Evolutionary conservation across 2,797 vertebrate species (phyloP).

Genomic region (Martes flavigula): DNA sequence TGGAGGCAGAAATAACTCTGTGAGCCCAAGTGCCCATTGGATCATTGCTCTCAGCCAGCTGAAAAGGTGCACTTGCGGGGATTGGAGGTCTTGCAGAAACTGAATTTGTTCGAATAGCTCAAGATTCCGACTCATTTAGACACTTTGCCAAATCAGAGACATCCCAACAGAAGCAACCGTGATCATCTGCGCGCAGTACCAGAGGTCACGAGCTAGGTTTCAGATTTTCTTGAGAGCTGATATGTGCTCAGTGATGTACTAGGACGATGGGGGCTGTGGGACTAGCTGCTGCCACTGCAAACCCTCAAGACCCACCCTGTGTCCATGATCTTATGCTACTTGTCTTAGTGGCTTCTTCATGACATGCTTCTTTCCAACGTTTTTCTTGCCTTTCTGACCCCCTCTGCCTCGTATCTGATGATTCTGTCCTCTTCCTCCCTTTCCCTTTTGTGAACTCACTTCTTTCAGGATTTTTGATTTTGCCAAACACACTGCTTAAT

Average conservation of each 20-base stretch:
- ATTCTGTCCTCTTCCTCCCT: background rate
- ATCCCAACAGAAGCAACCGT: background rate
- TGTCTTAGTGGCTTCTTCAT: background rate
- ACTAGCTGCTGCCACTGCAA: background rate
- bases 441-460: background rate
- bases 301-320: background rate
- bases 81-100: background rate
- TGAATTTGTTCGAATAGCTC: constrained; percentile 4
- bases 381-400: background rate
- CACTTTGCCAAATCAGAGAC: constrained; percentile 31
- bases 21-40: background rate
- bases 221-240: background rate
- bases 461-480: background rate
- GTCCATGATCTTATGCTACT: background rate
- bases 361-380: background rate
- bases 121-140: background rate
- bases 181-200: background rate
- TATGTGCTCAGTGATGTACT: background rate
- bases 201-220: background rate
- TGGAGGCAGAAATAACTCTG: constrained; percentile 44
- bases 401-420: background rate
- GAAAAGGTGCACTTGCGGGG: background rate
- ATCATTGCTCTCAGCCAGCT: background rate
- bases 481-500: background rate
- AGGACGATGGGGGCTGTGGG: background rate